Conservation (phyloP, 2,888 invertebrate species). For the Micropterix aruncella region DNA sequence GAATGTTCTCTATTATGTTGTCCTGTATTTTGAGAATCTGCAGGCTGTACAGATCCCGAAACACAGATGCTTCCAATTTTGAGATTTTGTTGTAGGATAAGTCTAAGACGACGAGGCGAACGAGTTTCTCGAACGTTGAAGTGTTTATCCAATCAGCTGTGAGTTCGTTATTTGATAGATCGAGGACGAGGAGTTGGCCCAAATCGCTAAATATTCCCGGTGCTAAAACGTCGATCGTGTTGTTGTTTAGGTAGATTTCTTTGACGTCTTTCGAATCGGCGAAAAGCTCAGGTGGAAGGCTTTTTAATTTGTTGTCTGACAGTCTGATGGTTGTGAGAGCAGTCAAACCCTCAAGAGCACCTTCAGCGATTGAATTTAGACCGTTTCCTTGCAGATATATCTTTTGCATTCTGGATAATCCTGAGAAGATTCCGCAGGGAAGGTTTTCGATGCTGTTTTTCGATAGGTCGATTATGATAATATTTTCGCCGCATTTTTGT, state of each 20-base stretch:
- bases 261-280: slow-evolving; percentile 62
- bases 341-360: slow-evolving; percentile 61
- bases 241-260: slow-evolving; percentile 71
- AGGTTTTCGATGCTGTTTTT: slow-evolving; percentile 65
- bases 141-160: slow-evolving; percentile 74
- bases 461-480: slow-evolving; percentile 59
- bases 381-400: slow-evolving; percentile 66
- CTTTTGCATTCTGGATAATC: slow-evolving; percentile 54
- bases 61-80: slow-evolving; percentile 60
- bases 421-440: slow-evolving; percentile 56
- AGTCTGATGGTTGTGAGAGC: slow-evolving; percentile 61
- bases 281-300: slow-evolving; percentile 71
- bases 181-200: slow-evolving; percentile 58
- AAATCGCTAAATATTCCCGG: slow-evolving; percentile 68
- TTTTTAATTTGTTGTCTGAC: slow-evolving; percentile 66
- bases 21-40: slow-evolving; percentile 70
- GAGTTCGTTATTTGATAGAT: slow-evolving; percentile 65
- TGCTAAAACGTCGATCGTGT: slow-evolving; percentile 66
- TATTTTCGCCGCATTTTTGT: slow-evolving; percentile 54
- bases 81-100: slow-evolving; percentile 63
- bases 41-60: slow-evolving; percentile 63
- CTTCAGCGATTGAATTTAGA: slow-evolving; percentile 59
- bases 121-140: slow-evolving; percentile 63
- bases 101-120: slow-evolving; percentile 62
- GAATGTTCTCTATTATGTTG: slow-evolving; percentile 60